A percentile compares a stretch with the other conserved stretches of the same genome.
Evolutionary conservation across 1,140 invertebrate species (phyloP).

Genomic region (Drosophila santomea): DNA sequence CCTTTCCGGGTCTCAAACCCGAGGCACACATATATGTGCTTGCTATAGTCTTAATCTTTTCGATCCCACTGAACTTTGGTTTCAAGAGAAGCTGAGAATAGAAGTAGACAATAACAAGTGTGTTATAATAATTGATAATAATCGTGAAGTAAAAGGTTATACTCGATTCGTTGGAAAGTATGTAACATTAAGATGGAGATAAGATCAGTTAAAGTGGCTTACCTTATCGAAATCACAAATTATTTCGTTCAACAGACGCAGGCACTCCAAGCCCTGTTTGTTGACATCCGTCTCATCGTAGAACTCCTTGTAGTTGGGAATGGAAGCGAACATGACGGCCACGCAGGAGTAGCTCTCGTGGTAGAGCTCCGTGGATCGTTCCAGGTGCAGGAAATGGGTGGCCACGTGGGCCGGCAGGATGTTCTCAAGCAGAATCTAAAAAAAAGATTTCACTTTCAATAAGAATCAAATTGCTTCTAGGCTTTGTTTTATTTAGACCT

Average conservation of each 20-base stretch:
- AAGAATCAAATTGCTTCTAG: conserved; percentile 2
- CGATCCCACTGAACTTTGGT: conserved; percentile 97
- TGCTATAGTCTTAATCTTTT: conserved; percentile 99
- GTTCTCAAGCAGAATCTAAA: conserved; percentile 94
- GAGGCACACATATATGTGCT: conserved; percentile 99
- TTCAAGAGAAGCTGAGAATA: conserved; percentile 91
- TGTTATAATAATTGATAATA: too few species aligned
- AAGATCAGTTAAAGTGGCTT: conserved; percentile 31
- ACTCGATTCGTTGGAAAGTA: too few species aligned
- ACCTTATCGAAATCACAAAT: conserved; percentile 99
- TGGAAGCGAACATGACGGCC: conserved; percentile 98
- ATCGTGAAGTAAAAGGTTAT: too few species aligned
- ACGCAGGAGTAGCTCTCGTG: conserved; percentile 97
- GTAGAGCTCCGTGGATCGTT: conserved; percentile 91
- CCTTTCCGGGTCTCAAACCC: conserved; percentile 94
- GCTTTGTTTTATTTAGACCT: conserved; percentile 85
- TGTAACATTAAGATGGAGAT: neutral
- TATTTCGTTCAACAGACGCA: conserved; percentile 98
- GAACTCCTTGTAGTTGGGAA: conserved; percentile 99
- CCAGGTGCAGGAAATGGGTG: conserved; percentile 92
- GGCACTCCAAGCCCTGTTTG: conserved; percentile 97
- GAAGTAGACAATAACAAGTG: neutral
- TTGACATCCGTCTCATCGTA: conserved; percentile 99
- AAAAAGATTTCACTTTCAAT: neutral
- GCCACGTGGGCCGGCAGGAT: conserved; percentile 98